phyloP scores from a whole-genome alignment of 2,113 vertebrate species.

The Pongo abelii region DNA sequence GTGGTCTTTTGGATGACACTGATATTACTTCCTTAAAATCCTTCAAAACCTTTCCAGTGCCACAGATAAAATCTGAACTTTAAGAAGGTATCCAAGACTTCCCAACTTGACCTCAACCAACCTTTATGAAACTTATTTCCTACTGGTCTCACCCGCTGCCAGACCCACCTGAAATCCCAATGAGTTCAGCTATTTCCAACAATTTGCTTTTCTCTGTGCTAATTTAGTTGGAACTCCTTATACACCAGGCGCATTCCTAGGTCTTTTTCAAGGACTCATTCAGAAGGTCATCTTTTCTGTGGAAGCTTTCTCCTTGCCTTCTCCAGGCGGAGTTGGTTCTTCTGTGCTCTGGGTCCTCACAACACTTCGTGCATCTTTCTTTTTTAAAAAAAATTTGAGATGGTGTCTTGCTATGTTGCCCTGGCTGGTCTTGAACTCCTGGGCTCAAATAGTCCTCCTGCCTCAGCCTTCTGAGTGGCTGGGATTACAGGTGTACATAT shows the following conservation, averaged over 20 bases:
- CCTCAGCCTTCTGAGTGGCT: too few relatives aligned
- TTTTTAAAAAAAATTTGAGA: too few relatives aligned
- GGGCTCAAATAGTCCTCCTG: too few relatives aligned
- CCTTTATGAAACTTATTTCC: not conserved
- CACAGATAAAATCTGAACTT: not conserved
- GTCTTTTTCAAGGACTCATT: not conserved
- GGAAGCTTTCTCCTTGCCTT: not conserved
- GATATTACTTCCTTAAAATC: not conserved
- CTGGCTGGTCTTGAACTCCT: too few relatives aligned
- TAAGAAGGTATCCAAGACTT: not conserved
- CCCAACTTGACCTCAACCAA: not conserved
- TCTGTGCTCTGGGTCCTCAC: not conserved
- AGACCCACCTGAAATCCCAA: not conserved
- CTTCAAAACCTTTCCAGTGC: not conserved
- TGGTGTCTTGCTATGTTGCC: too few relatives aligned
- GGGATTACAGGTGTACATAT: not conserved
- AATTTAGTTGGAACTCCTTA: not conserved
- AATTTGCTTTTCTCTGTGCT: not conserved
- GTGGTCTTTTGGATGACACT: not conserved
- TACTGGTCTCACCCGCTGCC: not conserved
- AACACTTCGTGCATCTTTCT: not conserved
- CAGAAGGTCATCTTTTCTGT: not conserved
- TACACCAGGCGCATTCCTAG: not conserved
- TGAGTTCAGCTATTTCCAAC: not conserved
- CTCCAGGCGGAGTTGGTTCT: not conserved